Evolutionary conservation across 2,113 vertebrate species (phyloP).

Genomic region (Formicarius rufipectus): DNA sequence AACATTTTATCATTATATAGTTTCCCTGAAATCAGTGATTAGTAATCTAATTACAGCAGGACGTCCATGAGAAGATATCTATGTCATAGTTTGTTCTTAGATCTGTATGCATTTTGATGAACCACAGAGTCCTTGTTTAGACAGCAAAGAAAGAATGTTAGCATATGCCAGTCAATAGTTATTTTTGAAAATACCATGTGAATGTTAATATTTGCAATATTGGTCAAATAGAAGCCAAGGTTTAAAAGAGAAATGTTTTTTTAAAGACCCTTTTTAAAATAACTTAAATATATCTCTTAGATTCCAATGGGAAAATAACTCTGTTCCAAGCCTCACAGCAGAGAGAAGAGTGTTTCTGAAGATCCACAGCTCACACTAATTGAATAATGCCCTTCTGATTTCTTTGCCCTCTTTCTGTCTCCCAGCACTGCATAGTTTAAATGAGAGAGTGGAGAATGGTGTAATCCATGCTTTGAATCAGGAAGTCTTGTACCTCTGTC

Average conservation of each 20-base stretch:
- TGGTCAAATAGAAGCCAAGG: neutral
- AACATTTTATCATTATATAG: neutral
- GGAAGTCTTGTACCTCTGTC: neutral
- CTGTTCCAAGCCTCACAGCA: neutral
- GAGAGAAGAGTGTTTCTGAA: neutral
- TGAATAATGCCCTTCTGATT: neutral
- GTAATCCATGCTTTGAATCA: neutral
- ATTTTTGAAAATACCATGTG: neutral
- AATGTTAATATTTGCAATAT: neutral
- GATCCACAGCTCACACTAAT: neutral
- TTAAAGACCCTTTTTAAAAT: neutral
- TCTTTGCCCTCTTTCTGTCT: neutral
- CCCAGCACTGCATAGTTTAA: neutral
- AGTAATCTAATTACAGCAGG: neutral
- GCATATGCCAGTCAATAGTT: neutral
- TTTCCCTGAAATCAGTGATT: neutral
- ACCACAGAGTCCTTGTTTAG: neutral
- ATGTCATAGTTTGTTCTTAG: neutral
- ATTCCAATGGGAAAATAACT: neutral
- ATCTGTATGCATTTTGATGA: neutral
- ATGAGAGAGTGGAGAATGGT: neutral
- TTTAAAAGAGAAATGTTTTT: neutral
- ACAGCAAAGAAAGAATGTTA: neutral
- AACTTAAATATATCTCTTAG: neutral
- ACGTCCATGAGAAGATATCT: neutral